Base-by-base conservation (phyloP, 2,797 vertebrate species). In the Petrocephalus sullivani region DNA sequence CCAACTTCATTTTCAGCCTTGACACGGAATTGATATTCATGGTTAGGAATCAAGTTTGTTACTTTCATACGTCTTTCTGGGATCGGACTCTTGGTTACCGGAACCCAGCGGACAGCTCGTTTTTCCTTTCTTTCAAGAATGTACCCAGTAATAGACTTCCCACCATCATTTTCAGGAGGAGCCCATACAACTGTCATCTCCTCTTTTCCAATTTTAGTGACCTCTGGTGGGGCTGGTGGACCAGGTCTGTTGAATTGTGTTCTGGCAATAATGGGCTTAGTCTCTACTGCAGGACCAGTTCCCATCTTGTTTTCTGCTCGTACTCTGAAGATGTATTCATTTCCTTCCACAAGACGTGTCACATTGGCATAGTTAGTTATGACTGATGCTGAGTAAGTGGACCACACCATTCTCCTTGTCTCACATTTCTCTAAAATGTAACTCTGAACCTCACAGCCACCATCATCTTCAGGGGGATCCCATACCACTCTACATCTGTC, bases 121-220 rank as follows among this genome's bases (percentile, higher is more conserved):
- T 98, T 99, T 93, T 99, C 98, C 91, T 98, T 99, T 92, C 96
- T 98, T 93, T 99, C 98, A 92, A 99, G 94, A 91, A 97, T 99
- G 93, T 99, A 99, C 88, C 98, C 98, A 57, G 98, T 98, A 92
- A 99, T 98, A 10, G 98, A 99, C 94, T 99, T 99, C 83, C 98
- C 98, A 90, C 98, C 98, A 89, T 99, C 98, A 49, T 97, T 98
- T 94, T 98, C 98, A 88, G 98, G 98, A 91, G 98, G 97, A 93
- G 97, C 97, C 98, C 98, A 99, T 89, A 99, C 97, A 7, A 99
- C 98, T 2, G 98, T 99, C 98, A 99, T 99, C 92, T 99, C 98
- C 71, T 98, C 97, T 94, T 98, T 99, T 92, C 96, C 96, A 90
- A 98, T 97, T 96, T 97, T 99, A 61, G 97, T 99, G 91, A 99